Conservation (phyloP, 1,140 invertebrate genomes). For the Leptestheria dahalacensis region DNA sequence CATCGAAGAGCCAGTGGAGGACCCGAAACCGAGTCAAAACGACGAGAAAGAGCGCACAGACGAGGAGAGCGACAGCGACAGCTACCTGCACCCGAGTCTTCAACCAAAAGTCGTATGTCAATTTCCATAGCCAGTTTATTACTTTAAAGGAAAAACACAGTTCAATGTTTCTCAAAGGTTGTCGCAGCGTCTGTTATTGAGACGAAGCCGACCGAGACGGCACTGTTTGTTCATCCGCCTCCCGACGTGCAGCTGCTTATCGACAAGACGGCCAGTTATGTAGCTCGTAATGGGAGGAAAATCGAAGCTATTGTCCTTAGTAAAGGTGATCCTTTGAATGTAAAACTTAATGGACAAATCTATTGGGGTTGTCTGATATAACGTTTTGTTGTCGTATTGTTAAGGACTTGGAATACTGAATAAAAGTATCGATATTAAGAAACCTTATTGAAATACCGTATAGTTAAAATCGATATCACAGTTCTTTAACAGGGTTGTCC, state of each 20-base stretch:
- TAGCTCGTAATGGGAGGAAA: conserved; percentile 80
- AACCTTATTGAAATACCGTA: too few species aligned
- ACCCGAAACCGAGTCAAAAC: neutral
- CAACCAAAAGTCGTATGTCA: conserved; percentile 8
- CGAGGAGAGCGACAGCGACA: conserved; percentile 34
- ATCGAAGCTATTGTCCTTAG: conserved; percentile 77
- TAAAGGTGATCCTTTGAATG: too few species aligned
- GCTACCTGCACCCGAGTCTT: conserved; percentile 69
- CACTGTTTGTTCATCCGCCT: conserved; percentile 41
- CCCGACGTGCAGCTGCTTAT: conserved; percentile 71
- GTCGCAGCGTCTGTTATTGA: conserved; percentile 10
- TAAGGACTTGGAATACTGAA: too few species aligned
- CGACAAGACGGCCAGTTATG: conserved; percentile 90
- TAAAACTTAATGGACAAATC: too few species aligned
- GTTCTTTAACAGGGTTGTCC: too few species aligned
- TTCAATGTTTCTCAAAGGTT: neutral
- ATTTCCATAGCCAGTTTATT: neutral
- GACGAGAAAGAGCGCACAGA: conserved; percentile 28
- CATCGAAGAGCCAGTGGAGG: conserved; percentile 10
- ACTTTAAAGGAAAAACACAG: too few species aligned
- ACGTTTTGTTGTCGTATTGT: too few species aligned
- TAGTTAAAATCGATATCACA: too few species aligned
- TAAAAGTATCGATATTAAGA: too few species aligned
- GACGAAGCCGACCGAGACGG: neutral
- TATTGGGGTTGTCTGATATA: too few species aligned